Evolutionary conservation across 2,888 invertebrate genomes (phyloP), one percentile per base, ranked within the genome.

Genomic region (Rhyacophila evoluta): DNA sequence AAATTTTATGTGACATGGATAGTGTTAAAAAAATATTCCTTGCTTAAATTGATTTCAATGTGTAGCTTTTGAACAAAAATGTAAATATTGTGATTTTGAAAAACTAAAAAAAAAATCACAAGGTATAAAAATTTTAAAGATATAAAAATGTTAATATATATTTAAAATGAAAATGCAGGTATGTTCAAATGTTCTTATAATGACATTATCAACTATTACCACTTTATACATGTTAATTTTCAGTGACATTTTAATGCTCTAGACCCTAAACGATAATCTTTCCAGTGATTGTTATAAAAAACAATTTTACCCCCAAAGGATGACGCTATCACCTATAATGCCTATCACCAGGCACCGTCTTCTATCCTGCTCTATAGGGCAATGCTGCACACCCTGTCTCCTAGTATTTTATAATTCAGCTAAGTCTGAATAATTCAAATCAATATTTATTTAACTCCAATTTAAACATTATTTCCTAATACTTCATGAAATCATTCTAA

Each of bases 301-400:
- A 55, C 55, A 55, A 55, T 55, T 41, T 55, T 55, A 55, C 55
- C 55, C 55, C 55, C 55, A 10, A 55, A 55, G 55, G 55, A 55
- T 55, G 55, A 33, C 37, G 25, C 25, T 72, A 25, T 72, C n/a
- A 25, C 37, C 69, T 33, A n/a, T n/a, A 69, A 28, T 28, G 69
- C 55, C 29, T 69, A 33, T 69, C 69, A 28, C 69, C 69, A 15
- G 29, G 69, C 29, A 28, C 69, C 29, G 12, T n/a, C 69, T 69
- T 28, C 33, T 15, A 29, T 75, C 75, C 72, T 75, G 75, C 72
- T 75, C 79, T 55, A 55, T 55, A 80, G 81, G 79, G 81, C 79
- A 81, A 81, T 78, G 77, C 29, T 77, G 76, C 80, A 80, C 82
- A 82, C 82, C 82, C 82, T 82, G 82, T 82, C 73, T 80, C 80